A percentile compares a stretch with the other conserved stretches of the same genome.
phyloP scores from a whole-genome alignment of 2,888 invertebrate genomes.

The Hermaeophaga mercurialis region DNA sequence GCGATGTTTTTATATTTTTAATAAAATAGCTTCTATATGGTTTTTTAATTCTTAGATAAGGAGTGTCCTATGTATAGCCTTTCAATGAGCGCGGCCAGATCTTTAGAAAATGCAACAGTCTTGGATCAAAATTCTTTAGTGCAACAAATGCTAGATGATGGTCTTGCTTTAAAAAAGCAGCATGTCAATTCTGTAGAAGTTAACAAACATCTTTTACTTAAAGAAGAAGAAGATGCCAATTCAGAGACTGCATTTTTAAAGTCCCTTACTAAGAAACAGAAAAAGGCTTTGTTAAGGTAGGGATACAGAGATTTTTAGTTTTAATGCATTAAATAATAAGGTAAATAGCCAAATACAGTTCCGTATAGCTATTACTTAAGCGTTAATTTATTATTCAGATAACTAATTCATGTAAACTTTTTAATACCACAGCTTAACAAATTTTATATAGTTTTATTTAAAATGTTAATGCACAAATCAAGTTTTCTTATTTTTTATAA shows the following conservation, averaged over 20 bases:
- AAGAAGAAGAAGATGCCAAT: conserved; percentile 61
- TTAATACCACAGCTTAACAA: no score
- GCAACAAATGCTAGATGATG: conserved; percentile 91
- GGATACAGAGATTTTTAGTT: no score
- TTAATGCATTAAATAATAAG: not conserved
- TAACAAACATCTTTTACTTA: conserved; percentile 67
- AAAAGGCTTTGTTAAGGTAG: conserved; percentile 87
- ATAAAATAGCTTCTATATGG: no score
- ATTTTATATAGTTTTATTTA: no score
- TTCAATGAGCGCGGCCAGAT: conserved; percentile 81
- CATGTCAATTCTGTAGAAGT: conserved; percentile 61
- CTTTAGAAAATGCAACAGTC: conserved; percentile 66
- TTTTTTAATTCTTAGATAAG: conserved; percentile 74
- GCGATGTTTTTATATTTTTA: no score
- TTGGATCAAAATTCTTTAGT: conserved; percentile 76
- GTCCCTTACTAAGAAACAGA: conserved; percentile 84
- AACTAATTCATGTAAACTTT: conserved; percentile 9
- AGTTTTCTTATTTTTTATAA: no score
- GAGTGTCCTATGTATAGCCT: conserved; percentile 94
- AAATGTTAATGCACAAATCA: no score
- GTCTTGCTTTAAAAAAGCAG: conserved; percentile 83
- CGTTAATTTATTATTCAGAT: not conserved
- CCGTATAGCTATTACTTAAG: not conserved
- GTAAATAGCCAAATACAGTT: not conserved
- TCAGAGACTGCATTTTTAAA: conserved; percentile 83